These are phyloP conservation scores for Panulirus ornatus DNA, from an alignment of 1,140 invertebrate species.

Conservation along the genomic window DNA sequence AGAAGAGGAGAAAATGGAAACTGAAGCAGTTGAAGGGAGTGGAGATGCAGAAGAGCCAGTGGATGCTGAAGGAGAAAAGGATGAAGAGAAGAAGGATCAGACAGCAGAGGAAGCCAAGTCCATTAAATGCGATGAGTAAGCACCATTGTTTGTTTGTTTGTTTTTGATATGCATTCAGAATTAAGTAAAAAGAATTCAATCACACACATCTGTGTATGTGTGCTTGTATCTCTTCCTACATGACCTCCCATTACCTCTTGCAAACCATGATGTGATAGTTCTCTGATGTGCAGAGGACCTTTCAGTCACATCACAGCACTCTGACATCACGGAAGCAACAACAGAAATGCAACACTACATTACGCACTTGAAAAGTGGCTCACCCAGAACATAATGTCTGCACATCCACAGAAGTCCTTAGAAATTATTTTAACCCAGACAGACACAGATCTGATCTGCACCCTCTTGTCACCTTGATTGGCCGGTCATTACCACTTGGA, in stretches of 20 bases:
- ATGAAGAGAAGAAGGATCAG: constrained; percentile 83
- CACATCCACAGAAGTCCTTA: too few species aligned
- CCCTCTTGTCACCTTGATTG: too few species aligned
- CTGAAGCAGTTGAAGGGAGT: constrained; percentile 23
- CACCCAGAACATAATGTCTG: too few species aligned
- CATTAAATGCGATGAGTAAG: constrained; percentile 92
- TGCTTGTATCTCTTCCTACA: neutral
- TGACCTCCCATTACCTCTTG: neutral
- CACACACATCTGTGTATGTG: neutral
- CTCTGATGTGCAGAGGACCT: neutral
- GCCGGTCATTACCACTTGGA: too few species aligned
- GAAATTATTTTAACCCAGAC: too few species aligned
- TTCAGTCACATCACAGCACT: too few species aligned
- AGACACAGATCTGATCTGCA: too few species aligned
- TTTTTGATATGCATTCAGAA: too few species aligned
- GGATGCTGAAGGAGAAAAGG: constrained; percentile 78
- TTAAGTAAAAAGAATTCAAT: too few species aligned
- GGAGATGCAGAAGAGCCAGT: neutral
- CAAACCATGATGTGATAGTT: neutral
- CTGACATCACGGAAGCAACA: too few species aligned
- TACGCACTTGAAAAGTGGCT: too few species aligned
- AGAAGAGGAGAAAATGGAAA: neutral
- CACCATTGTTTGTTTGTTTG: constrained; percentile 66
- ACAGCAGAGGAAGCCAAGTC: constrained; percentile 84
- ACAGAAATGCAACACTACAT: too few species aligned